A percentile compares a stretch with the other conserved stretches of the same genome.
These are phyloP conservation scores for Zalophus californianus DNA, from an alignment of 2,797 vertebrate species.

Conservation along the genomic window DNA sequence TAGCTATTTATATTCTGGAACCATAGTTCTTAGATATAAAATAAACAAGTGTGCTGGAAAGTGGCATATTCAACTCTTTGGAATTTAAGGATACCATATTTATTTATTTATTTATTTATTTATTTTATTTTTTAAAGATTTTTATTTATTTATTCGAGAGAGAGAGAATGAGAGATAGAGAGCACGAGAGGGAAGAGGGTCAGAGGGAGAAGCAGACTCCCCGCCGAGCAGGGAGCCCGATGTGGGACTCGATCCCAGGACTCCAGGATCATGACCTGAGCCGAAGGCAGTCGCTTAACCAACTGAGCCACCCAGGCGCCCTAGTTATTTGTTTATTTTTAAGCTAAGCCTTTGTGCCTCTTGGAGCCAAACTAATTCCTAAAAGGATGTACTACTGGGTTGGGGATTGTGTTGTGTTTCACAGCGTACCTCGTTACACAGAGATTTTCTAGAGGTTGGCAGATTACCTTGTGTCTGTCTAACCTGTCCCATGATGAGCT, in stretches of 20 bases:
- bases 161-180: too few relatives aligned
- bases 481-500: background rate
- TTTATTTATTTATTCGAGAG: too few relatives aligned
- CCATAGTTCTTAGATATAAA: background rate
- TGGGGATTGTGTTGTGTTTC: background rate
- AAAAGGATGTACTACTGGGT: background rate
- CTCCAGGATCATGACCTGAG: too few relatives aligned
- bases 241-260: too few relatives aligned
- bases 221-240: too few relatives aligned
- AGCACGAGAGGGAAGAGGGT: too few relatives aligned
- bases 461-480: background rate
- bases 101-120: background rate
- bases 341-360: background rate
- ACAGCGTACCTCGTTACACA: too few relatives aligned
- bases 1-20: background rate
- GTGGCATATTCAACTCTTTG: background rate
- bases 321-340: background rate
- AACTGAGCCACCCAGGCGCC: too few relatives aligned
- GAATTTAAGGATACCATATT: background rate
- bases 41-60: background rate
- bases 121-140: too few relatives aligned
- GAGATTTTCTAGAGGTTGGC: background rate
- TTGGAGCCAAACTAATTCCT: background rate
- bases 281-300: too few relatives aligned
- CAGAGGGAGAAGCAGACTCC: too few relatives aligned